These are phyloP conservation scores for Xestia xanthographa DNA, from an alignment of 2,888 invertebrate species.

Conservation along the genomic window DNA sequence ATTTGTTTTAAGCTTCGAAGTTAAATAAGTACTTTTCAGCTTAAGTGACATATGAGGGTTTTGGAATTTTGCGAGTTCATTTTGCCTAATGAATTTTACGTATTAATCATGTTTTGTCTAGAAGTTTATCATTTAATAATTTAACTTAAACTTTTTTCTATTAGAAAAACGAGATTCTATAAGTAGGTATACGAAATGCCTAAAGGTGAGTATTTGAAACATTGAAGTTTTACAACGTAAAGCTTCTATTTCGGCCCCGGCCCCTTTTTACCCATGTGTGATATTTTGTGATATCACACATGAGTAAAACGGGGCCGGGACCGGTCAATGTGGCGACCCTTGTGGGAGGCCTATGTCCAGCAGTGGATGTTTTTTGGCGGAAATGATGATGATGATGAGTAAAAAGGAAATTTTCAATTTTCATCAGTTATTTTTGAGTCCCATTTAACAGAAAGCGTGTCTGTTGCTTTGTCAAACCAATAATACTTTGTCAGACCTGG, in stretches of 20 bases:
- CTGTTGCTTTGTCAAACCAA: no score
- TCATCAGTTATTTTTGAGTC: no score
- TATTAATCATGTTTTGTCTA: conserved; percentile 2
- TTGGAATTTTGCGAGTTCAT: conserved; percentile 6
- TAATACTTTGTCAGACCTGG: neutral
- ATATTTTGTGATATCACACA: neutral
- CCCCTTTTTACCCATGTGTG: no score
- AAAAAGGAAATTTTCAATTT: neutral
- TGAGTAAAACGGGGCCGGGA: no score
- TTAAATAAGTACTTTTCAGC: conserved; percentile 28
- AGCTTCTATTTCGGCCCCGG: neutral
- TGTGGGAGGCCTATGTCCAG: no score
- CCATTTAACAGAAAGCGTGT: no score
- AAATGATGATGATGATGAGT: no score
- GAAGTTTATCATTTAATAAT: neutral
- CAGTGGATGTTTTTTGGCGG: no score
- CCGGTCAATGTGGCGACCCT: no score
- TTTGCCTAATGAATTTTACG: conserved; percentile 9
- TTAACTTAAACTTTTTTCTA: neutral
- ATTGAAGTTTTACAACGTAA: neutral
- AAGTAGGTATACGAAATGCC: no score
- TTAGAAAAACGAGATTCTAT: neutral
- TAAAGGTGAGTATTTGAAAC: neutral
- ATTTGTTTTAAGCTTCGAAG: conserved; percentile 47
- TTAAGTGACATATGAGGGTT: conserved; percentile 17